Evolutionary conservation across 2,888 invertebrate species (phyloP).

Genomic region (Schrankia costaestrigalis): DNA sequence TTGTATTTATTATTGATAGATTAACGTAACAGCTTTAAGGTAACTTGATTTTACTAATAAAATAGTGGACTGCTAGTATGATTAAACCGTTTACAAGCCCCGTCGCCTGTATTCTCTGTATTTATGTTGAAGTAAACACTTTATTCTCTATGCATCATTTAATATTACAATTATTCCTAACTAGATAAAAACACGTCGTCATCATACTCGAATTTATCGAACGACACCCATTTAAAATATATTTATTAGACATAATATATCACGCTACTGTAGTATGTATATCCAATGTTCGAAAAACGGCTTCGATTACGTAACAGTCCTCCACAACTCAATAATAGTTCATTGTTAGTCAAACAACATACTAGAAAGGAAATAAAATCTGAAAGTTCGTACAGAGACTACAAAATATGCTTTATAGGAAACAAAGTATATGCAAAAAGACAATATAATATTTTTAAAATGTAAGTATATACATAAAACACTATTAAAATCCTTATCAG

Average conservation of each 20-base stretch:
- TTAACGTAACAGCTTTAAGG: too few relatives aligned
- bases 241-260: too few relatives aligned
- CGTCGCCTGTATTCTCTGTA: conserved; percentile 4
- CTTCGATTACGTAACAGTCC: conserved; percentile 9
- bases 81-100: conserved; percentile 12
- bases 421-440: conserved; percentile 38
- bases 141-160: conserved; percentile 4
- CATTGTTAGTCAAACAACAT: conserved; percentile 9
- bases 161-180: conserved; percentile 5
- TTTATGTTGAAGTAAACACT: too few relatives aligned
- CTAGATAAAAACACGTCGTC: conserved; percentile 32
- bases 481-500: conserved; percentile 42
- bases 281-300: conserved; percentile 5
- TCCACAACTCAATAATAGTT: conserved; percentile 14
- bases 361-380: conserved; percentile 15
- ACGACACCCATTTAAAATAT: too few relatives aligned
- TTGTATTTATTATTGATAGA: too few relatives aligned
- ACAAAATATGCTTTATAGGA: conserved; percentile 34
- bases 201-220: conserved; percentile 20
- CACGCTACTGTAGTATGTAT: conserved; percentile 8
- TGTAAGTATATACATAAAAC: conserved; percentile 39
- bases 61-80: conserved; percentile 7
- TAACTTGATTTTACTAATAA: too few relatives aligned
- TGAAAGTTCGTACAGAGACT: conserved; percentile 18
- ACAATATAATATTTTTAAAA: conserved; percentile 33